Percentiles rank a stretch among this genome's conserved stretches.
These are phyloP conservation scores for Notolepis coatsorum DNA, from an alignment of 2,797 vertebrate genomes.

Conservation along the genomic window DNA sequence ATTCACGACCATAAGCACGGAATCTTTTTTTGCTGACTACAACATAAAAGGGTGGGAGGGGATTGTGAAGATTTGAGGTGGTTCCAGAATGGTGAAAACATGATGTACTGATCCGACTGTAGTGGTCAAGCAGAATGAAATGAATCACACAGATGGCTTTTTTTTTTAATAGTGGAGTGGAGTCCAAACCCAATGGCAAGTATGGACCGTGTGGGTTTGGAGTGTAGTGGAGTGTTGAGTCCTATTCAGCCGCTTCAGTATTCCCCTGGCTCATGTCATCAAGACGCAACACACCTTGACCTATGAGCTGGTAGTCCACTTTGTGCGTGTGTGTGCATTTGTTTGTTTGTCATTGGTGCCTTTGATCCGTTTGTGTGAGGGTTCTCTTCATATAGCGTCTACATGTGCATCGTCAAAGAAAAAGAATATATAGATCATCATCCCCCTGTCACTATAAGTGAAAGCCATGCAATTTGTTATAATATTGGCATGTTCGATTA, in stretches of 20 bases:
- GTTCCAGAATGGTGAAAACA: conserved; percentile 48
- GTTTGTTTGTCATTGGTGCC: not conserved
- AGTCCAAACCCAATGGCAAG: conserved; percentile 36
- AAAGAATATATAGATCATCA: no score
- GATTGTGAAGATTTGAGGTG: conserved; percentile 3
- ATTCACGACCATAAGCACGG: conserved; percentile 34
- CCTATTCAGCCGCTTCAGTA: conserved; percentile 45
- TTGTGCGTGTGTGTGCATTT: not conserved
- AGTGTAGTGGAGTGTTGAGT: conserved; percentile 35
- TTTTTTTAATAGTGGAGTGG: conserved; percentile 47
- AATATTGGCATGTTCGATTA: no score
- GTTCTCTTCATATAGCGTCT: not conserved
- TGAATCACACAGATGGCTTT: conserved; percentile 59
- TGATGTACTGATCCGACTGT: conserved; percentile 33
- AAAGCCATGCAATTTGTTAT: no score
- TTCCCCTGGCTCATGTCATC: conserved; percentile 33
- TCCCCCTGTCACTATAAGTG: no score
- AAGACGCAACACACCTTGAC: conserved; percentile 24
- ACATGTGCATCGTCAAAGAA: conserved; percentile 7
- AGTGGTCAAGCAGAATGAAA: conserved; percentile 34
- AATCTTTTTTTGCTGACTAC: conserved; percentile 36
- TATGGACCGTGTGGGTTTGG: conserved; percentile 45
- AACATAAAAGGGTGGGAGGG: not conserved
- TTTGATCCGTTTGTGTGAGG: conserved; percentile 8
- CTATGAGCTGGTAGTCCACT: not conserved